A percentile compares a stretch with the other conserved stretches of the same genome.
phyloP scores from a whole-genome alignment of 2,113 vertebrate species.

The Centropus unirufus region DNA sequence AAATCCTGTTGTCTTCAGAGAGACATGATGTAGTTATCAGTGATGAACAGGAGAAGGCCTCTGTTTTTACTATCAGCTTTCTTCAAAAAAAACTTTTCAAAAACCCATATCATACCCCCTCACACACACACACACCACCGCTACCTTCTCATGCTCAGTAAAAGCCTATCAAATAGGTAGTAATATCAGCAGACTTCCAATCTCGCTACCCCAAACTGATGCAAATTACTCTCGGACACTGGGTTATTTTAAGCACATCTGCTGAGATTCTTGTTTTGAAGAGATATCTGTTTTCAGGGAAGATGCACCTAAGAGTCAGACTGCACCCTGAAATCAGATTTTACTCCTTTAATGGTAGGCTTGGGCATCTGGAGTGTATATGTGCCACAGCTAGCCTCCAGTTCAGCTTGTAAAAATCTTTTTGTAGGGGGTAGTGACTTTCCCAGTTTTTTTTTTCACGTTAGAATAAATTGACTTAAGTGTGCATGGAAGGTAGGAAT shows the following conservation, averaged over 20 bases:
- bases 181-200: neutral
- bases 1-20: neutral
- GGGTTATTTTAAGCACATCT: neutral
- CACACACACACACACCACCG: neutral
- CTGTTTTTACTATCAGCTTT: neutral
- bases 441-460: slow-evolving; percentile 19
- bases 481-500: slow-evolving; percentile 44
- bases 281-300: slow-evolving; percentile 17
- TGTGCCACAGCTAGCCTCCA: slow-evolving; percentile 2
- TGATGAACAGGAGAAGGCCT: neutral
- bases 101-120: too few relatives aligned
- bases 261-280: neutral
- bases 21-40: neutral
- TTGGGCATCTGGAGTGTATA: slow-evolving; percentile 28
- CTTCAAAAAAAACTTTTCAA: neutral
- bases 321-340: slow-evolving; percentile 49
- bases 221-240: neutral
- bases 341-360: slow-evolving; percentile 26
- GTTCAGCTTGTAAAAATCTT: slow-evolving; percentile 47
- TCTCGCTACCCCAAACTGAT: neutral
- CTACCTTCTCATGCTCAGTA: neutral
- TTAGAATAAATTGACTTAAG: slow-evolving; percentile 68
- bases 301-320: neutral
- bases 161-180: neutral
- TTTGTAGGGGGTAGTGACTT: slow-evolving; percentile 11